Evolutionary conservation across 2,113 vertebrate genomes (phyloP), one percentile per base, ranked within the genome.

Genomic region (Rattus norvegicus): DNA sequence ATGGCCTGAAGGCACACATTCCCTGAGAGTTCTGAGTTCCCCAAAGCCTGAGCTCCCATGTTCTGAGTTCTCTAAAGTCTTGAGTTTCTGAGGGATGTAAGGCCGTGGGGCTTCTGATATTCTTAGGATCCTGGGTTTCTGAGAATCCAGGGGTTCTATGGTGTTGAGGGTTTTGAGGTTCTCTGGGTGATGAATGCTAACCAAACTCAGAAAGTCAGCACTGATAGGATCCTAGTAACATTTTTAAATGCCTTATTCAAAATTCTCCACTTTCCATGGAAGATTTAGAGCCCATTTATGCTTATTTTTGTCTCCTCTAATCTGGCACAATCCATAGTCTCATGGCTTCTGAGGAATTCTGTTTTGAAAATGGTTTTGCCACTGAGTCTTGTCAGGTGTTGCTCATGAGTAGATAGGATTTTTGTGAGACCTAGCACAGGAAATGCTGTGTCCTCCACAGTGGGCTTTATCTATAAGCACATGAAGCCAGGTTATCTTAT

Each of bases 401-500:
- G 67, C 16, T 70, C 11, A 1, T 2, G 0, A 20, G 61, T 19
- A 52, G 67, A 65, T 0, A 3, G 20, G 86, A 20, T 83, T 75
- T 30, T 30, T 33, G 39, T 33, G 2, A 16, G n/a, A 63, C 16
- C 0, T 39, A 20, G 9, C 20, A 26, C 39, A 59, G 36, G 26
- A 22, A 4, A 70, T 0, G 2, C 4, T 36, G 0, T 43, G 36
- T 79, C 5, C 20, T 49, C n/a, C 49, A 26, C 24, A 12, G 84
- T 0, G 11, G 17, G 16, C 8, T 63, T 56, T 56, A 0, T 63
- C 28, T 4, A 2, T 69, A 76, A 52, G 5, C 1, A 14, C 0
- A 0, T 0, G 3, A 54, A 54, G 30, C 22, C 4, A 1, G 8
- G 0, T 0, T 1, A 5, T 30, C 36, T 76, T 26, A 36, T n/a